Conservation (phyloP, 2,888 invertebrate genomes). For the Amphiduros pacificus region DNA sequence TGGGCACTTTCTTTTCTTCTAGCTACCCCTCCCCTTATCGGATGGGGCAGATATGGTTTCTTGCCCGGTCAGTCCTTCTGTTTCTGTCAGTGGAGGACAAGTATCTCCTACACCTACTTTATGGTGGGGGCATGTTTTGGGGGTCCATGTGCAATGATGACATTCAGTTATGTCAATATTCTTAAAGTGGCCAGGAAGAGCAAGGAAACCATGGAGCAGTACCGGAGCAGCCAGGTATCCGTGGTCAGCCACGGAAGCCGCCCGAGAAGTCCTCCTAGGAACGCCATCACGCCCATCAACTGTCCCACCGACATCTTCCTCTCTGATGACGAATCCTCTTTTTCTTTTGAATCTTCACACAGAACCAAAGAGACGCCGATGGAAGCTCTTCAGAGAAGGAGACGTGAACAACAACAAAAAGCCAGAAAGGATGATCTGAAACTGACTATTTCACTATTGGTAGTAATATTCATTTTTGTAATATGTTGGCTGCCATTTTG, state of each 20-base stretch:
- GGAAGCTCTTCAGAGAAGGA: neutral
- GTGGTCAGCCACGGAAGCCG: neutral
- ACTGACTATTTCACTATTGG: constrained; percentile 37
- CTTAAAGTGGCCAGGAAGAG: constrained; percentile 37
- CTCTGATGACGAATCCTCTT: too few species aligned
- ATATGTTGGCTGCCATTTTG: constrained; percentile 53
- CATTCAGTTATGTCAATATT: constrained; percentile 38
- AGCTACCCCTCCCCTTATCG: constrained; percentile 44
- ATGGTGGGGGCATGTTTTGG: constrained; percentile 51
- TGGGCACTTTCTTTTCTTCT: constrained; percentile 37
- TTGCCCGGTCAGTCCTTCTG: constrained; percentile 44
- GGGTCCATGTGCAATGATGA: constrained; percentile 45
- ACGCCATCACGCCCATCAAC: neutral
- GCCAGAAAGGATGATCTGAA: constrained; percentile 36
- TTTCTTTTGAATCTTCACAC: too few species aligned
- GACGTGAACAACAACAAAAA: neutral
- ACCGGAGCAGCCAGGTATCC: neutral
- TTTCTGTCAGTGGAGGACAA: constrained; percentile 46
- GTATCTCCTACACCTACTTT: constrained; percentile 45
- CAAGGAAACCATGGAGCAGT: too few species aligned
- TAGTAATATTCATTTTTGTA: constrained; percentile 44
- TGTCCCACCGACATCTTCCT: neutral
- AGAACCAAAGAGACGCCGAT: neutral
- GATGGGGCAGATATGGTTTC: constrained; percentile 47
- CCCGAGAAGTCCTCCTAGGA: neutral